Percentiles rank a stretch among this genome's conserved stretches.
Evolutionary conservation across 2,797 vertebrate species (phyloP).

Genomic region (Kryptopterus vitreolus): DNA sequence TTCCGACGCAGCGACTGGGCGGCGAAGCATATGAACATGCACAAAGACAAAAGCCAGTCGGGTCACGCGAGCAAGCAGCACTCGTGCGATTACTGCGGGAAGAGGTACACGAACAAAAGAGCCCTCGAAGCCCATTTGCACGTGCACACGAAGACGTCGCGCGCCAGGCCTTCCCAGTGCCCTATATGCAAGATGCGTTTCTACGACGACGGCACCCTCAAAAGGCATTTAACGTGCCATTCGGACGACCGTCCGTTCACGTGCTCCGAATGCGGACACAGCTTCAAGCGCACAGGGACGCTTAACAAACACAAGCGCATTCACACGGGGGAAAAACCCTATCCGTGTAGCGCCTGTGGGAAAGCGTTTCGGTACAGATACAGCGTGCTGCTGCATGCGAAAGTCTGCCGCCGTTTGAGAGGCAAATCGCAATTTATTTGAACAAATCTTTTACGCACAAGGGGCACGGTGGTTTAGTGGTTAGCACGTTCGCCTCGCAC

Average conservation of each 20-base stretch:
- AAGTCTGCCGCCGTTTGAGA: background rate
- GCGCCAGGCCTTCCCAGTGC: conserved; percentile 3
- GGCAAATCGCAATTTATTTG: background rate
- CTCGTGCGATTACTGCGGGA: background rate
- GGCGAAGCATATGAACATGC: background rate
- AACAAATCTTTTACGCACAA: background rate
- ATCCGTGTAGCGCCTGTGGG: conserved; percentile 11
- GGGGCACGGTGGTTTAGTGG: too few species aligned
- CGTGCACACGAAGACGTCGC: background rate
- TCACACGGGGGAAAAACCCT: conserved; percentile 30
- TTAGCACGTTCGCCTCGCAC: too few species aligned
- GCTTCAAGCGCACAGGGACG: background rate
- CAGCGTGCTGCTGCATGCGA: background rate
- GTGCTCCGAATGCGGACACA: conserved; percentile 1
- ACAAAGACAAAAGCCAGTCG: background rate
- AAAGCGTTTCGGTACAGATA: conserved; percentile 1
- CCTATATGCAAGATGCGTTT: background rate
- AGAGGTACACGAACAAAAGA: background rate
- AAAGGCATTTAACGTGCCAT: background rate
- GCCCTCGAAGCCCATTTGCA: background rate
- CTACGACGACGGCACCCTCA: background rate
- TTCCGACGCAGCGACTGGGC: conserved; percentile 39
- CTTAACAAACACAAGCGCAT: conserved; percentile 33
- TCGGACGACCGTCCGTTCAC: background rate
- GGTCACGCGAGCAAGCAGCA: background rate